These are phyloP conservation scores for Chelonus insularis DNA, from an alignment of 1,140 invertebrate species.

Conservation along the genomic window DNA sequence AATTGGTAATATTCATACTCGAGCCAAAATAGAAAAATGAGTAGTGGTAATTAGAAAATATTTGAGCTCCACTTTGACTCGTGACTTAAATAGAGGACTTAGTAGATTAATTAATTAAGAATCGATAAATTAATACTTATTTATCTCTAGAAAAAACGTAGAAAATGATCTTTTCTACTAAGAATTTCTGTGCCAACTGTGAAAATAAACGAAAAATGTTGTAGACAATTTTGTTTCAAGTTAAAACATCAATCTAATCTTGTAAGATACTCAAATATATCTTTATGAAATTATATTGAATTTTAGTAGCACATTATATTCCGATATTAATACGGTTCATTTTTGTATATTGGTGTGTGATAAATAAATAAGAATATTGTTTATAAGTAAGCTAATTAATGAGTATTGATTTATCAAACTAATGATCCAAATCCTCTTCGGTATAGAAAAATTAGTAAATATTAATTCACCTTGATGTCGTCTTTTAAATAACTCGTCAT, in stretches of 20 bases:
- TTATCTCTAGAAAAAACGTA: too few species aligned
- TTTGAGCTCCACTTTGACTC: too few species aligned
- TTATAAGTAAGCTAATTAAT: conserved; percentile 50
- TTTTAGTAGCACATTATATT: conserved; percentile 61
- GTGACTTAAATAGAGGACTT: conserved; percentile 10
- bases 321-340: conserved; percentile 61
- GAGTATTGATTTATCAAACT: not conserved
- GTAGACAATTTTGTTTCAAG: conserved; percentile 54
- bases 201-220: conserved; percentile 49
- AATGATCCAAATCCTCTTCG: too few species aligned
- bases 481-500: too few species aligned
- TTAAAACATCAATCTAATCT: conserved; percentile 59
- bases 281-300: conserved; percentile 60
- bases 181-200: conserved; percentile 60
- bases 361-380: conserved; percentile 63
- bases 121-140: too few species aligned
- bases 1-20: too few species aligned
- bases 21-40: too few species aligned
- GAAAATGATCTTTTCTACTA: conserved; percentile 55
- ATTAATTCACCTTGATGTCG: too few species aligned
- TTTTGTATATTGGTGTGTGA: conserved; percentile 63
- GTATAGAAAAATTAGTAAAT: too few species aligned
- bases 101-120: conserved; percentile 50
- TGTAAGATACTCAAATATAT: conserved; percentile 61
- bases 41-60: too few species aligned